Percentiles rank a stretch among this genome's conserved stretches.
phyloP scores from a whole-genome alignment of 2,113 vertebrate genomes.

The Erythrolamprus reginae region DNA sequence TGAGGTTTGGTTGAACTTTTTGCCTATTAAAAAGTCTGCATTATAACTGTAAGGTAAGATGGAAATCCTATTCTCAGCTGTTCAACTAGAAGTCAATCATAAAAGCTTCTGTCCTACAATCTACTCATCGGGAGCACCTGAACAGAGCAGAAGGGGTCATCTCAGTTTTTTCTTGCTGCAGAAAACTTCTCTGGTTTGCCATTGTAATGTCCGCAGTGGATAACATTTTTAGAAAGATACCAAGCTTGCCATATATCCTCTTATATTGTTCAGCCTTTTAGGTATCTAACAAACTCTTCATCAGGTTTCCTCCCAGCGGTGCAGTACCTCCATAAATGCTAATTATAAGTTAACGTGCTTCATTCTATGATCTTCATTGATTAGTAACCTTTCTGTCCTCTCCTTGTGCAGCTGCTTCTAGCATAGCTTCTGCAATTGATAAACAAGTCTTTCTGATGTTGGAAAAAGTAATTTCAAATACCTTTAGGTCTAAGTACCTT shows the following conservation, averaged over 20 bases:
- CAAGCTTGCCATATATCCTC: background rate
- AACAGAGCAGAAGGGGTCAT: no score
- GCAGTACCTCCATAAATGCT: background rate
- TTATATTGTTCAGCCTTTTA: background rate
- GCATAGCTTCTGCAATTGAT: background rate
- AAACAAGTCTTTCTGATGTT: background rate
- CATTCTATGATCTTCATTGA: background rate
- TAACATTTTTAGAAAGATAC: background rate
- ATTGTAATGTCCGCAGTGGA: background rate
- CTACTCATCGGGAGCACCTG: no score
- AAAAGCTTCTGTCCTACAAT: no score
- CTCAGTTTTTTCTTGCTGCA: no score
- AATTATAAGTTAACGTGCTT: background rate
- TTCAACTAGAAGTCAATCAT: no score
- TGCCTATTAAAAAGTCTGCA: no score
- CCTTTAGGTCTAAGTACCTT: background rate
- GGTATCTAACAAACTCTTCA: background rate
- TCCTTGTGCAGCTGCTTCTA: background rate
- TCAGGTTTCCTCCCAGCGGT: background rate
- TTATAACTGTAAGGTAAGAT: no score
- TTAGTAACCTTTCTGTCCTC: background rate
- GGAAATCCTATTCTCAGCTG: no score
- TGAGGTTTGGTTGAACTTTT: no score
- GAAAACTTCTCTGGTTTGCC: no score
- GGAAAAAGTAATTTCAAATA: background rate